These are phyloP conservation scores for Upupa epops DNA, from an alignment of 2,113 vertebrate genomes.

Conservation along the genomic window DNA sequence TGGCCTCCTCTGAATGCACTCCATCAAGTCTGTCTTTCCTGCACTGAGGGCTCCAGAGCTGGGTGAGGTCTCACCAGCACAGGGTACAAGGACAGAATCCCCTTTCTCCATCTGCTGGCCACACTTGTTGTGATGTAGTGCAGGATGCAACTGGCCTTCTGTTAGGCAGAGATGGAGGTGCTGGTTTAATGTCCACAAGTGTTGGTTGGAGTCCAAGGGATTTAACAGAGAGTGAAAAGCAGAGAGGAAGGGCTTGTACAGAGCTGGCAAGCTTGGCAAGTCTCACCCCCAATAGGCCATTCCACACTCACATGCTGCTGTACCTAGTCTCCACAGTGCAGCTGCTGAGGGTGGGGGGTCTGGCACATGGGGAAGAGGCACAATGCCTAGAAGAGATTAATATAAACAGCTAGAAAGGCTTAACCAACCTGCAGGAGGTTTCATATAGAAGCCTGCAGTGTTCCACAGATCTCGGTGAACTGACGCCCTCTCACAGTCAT, in stretches of 20 bases:
- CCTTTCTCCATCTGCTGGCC: no score
- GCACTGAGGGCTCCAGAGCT: no score
- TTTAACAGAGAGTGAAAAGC: background rate
- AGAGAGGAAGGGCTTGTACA: accelerated
- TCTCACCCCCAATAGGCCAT: background rate
- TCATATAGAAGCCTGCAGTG: background rate
- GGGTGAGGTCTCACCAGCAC: no score
- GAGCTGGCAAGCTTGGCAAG: background rate
- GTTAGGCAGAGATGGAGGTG: background rate
- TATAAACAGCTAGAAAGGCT: background rate
- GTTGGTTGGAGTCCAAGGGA: background rate
- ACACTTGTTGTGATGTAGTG: no score
- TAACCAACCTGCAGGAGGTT: background rate
- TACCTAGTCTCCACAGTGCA: background rate
- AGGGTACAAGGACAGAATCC: no score
- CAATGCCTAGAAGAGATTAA: background rate
- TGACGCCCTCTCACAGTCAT: background rate
- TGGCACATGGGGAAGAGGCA: background rate
- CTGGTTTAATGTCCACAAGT: background rate
- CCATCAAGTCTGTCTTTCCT: no score
- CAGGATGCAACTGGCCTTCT: background rate
- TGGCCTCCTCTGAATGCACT: no score
- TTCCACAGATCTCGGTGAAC: background rate
- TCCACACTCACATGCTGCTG: accelerated
- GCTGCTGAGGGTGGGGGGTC: background rate